Percentiles rank a stretch among this genome's conserved stretches.
Evolutionary conservation across 2,888 invertebrate species (phyloP).

Genomic region (Tholera decimalis): DNA sequence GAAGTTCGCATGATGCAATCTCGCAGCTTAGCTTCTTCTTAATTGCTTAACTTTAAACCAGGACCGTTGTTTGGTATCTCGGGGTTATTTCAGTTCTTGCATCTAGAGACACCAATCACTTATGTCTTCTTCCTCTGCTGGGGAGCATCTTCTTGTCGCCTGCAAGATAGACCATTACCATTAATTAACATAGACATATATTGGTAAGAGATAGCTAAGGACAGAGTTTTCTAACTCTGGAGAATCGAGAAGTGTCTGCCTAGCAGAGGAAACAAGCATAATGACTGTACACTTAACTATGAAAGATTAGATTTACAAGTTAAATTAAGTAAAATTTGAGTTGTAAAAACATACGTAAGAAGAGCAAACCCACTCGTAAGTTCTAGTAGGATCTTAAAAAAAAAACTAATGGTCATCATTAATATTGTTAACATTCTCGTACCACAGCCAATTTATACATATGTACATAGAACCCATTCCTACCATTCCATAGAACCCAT

Average conservation of each 20-base stretch:
- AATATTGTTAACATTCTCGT: neutral
- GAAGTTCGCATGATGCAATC: conserved; percentile 87
- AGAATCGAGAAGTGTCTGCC: too few species aligned
- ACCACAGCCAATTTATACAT: neutral
- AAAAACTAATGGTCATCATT: neutral
- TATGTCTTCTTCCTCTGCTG: conserved; percentile 23
- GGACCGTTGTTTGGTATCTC: conserved; percentile 80
- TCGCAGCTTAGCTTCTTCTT: conserved; percentile 86
- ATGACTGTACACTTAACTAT: too few species aligned
- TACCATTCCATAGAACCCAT: neutral
- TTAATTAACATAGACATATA: too few species aligned
- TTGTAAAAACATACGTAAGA: too few species aligned
- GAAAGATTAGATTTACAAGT: too few species aligned
- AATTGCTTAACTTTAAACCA: conserved; percentile 89
- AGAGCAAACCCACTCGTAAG: too few species aligned
- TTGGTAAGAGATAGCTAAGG: neutral
- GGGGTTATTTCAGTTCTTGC: conserved; percentile 83
- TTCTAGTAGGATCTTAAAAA: too few species aligned
- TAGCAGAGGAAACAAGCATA: too few species aligned
- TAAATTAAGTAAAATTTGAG: too few species aligned
- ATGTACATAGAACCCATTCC: neutral
- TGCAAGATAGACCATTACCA: conserved; percentile 28
- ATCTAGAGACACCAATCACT: conserved; percentile 73
- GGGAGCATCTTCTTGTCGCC: conserved; percentile 32
- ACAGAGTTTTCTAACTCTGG: too few species aligned